A percentile compares a stretch with the other conserved stretches of the same genome.
Evolutionary conservation across 1,140 invertebrate species (phyloP).

Genomic region (Eurosta solidaginis): DNA sequence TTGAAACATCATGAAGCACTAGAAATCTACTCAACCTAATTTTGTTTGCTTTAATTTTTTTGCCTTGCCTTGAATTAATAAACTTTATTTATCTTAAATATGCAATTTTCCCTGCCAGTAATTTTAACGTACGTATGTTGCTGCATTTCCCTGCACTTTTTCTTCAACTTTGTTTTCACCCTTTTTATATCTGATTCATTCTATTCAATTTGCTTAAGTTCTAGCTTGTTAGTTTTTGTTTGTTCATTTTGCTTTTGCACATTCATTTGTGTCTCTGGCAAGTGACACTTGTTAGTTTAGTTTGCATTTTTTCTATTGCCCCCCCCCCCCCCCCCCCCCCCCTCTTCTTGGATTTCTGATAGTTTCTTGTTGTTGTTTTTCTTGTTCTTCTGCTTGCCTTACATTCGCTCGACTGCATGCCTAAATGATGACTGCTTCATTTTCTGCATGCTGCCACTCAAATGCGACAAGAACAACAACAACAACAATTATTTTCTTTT

Average conservation of each 20-base stretch:
- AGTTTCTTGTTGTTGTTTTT: not conserved
- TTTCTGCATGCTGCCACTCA: not conserved
- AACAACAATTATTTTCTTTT: no score
- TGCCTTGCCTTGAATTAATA: no score
- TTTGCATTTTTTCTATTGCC: not conserved
- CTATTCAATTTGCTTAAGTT: not conserved
- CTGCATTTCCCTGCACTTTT: not conserved
- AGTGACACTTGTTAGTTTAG: slow-evolving; percentile 9
- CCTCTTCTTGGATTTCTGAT: no score
- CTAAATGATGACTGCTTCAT: not conserved
- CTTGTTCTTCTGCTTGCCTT: not conserved
- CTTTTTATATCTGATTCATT: not conserved
- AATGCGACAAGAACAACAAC: not conserved
- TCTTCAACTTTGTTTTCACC: not conserved
- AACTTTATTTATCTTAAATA: no score
- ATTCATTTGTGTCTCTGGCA: slow-evolving; percentile 9
- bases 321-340: no score
- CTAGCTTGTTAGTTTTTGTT: slow-evolving; percentile 16
- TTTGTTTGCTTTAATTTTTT: no score
- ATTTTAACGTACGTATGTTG: no score
- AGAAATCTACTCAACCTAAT: no score
- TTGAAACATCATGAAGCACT: no score
- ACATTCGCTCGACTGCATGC: not conserved
- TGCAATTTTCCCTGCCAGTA: no score
- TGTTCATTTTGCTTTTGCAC: slow-evolving; percentile 12